Conservation (phyloP, 2,888 invertebrate species). For the Sphaeridia pumilis region DNA sequence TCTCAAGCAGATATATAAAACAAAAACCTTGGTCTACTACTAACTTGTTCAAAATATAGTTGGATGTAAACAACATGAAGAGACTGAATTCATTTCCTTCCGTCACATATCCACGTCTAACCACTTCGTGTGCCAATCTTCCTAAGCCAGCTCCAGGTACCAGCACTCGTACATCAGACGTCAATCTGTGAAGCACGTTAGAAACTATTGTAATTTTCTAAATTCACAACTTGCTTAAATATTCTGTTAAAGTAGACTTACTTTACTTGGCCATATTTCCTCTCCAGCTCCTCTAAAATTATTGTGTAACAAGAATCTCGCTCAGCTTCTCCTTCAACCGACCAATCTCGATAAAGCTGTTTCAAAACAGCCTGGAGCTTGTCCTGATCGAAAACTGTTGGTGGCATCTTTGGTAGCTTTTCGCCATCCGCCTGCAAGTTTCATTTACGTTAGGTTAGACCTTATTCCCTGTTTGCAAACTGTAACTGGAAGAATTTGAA, state of each 20-base stretch:
- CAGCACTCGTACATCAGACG: conserved; percentile 55
- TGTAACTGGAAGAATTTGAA: no score
- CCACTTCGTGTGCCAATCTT: conserved; percentile 85
- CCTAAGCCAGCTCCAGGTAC: conserved; percentile 97
- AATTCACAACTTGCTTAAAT: neutral
- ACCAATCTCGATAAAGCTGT: conserved; percentile 97
- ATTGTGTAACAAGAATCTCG: conserved; percentile 77
- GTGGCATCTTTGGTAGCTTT: conserved; percentile 10
- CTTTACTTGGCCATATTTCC: conserved; percentile 50
- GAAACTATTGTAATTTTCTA: neutral
- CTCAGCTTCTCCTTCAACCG: conserved; percentile 66
- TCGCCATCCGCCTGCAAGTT: neutral
- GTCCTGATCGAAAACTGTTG: conserved; percentile 48
- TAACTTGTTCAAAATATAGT: conserved; percentile 84
- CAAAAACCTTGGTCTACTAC: conserved; percentile 23
- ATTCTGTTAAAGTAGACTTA: conserved; percentile 8
- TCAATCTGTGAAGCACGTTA: neutral
- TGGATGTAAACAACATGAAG: conserved; percentile 93
- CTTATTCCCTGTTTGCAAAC: no score
- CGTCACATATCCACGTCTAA: conserved; percentile 74
- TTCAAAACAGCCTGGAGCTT: conserved; percentile 89
- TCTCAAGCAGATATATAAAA: neutral
- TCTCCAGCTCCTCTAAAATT: conserved; percentile 69
- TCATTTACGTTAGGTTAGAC: no score
- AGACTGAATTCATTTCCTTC: conserved; percentile 97